These are phyloP conservation scores for Eurypyga helias DNA, from an alignment of 2,113 vertebrate species.

Conservation along the genomic window DNA sequence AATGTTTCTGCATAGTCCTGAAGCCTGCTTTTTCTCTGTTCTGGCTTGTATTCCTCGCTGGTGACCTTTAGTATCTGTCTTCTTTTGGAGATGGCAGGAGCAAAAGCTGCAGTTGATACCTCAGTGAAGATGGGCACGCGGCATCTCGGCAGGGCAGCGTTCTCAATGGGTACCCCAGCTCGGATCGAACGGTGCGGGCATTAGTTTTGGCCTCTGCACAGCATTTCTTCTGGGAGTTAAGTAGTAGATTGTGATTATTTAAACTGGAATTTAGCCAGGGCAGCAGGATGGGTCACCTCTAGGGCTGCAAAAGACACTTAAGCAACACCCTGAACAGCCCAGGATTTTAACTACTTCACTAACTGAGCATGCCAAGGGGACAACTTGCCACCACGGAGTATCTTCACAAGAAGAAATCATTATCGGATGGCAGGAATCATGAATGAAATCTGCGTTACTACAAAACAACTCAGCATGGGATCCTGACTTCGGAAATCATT, in stretches of 20 bases:
- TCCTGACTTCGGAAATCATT: not conserved
- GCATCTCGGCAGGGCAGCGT: not conserved
- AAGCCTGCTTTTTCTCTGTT: not conserved
- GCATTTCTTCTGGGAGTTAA: not conserved
- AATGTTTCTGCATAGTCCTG: not conserved
- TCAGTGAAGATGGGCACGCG: no score
- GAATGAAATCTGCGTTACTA: not conserved
- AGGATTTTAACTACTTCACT: not conserved
- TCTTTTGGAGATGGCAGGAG: not conserved
- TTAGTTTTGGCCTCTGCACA: not conserved
- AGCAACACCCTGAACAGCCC: not conserved
- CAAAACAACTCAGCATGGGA: not conserved
- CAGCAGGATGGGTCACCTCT: not conserved
- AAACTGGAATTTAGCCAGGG: slow-evolving; percentile 33
- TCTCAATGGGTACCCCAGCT: not conserved
- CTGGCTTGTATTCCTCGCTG: not conserved
- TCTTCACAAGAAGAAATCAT: not conserved
- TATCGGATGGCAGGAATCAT: not conserved
- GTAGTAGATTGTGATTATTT: not conserved
- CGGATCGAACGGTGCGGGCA: fast-evolving
- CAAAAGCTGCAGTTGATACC: not conserved
- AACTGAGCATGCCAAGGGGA: not conserved
- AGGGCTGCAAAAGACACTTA: slow-evolving; percentile 23
- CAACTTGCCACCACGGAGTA: not conserved
- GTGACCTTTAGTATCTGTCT: not conserved